Evolutionary conservation across 2,113 vertebrate species (phyloP), one percentile per base, ranked within the genome.

Genomic region (Plecturocebus donacophilus): DNA sequence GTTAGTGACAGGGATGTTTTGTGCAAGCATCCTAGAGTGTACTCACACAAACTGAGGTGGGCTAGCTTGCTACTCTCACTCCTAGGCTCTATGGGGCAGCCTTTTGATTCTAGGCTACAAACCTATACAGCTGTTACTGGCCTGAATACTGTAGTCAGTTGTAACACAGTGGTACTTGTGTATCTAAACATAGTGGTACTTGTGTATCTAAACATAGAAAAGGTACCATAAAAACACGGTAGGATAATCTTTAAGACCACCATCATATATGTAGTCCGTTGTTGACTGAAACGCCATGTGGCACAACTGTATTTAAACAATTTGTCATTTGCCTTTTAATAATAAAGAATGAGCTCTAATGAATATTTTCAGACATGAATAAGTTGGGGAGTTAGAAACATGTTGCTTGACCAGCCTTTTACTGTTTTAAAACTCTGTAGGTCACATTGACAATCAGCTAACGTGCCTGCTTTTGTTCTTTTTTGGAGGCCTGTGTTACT

Each of bases 401-500:
- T 2, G 8, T 49, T 42, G 16, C 35, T 42, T 17, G 80, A 73
- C 49, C 30, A 11, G 64, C 42, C 6, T 27, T 49, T 75, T 16
- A 2, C 40, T 70, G 17, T 30, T 70, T 56, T n/a, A 27, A 61
- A 11, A 35, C 90, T 61, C 21, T 49, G 19, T 54, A 42, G 45
- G 7, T 17, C 56, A 27, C 58, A 7, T 27, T 2, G 21, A 17
- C 8, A 0, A 0, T 81, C 49, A 66, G 1, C 0, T 91, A 58
- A 92, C 45, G 4, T 0, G 1, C 75, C 0, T 92, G 1, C 75
- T 95, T 47, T 97, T 88, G 13, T 86, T 97, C 80, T 85, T 96
- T 98, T 94, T 70, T 40, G 49, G 95, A 98, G 98, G 98, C 96
- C 92, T 97, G 97, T 88, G 58, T 95, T 54, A 54, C 95, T 0